These are phyloP conservation scores for Hydropotes inermis DNA, from an alignment of 2,113 vertebrate genomes.

Conservation along the genomic window DNA sequence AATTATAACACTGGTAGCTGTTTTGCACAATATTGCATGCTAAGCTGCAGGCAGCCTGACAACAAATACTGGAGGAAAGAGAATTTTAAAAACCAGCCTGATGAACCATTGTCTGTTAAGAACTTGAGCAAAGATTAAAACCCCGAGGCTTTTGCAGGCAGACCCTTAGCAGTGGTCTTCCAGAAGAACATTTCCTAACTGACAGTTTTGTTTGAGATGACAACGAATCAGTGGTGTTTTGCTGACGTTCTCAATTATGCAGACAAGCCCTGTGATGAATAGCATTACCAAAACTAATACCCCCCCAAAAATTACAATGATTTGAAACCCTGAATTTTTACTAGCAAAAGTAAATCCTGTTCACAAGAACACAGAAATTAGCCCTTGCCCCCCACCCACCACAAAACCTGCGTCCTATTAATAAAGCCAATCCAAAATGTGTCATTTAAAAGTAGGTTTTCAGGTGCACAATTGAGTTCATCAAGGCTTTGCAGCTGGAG, in stretches of 20 bases:
- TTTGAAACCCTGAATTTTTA: slow-evolving; percentile 3
- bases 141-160: not conserved
- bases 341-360: not conserved
- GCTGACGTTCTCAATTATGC: not conserved
- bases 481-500: slow-evolving; percentile 81
- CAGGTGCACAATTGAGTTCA: accelerated
- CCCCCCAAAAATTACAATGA: not conserved
- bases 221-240: not conserved
- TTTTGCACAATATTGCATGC: not conserved
- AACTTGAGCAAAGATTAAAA: not conserved
- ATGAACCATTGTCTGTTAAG: not conserved
- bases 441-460: not conserved
- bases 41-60: slow-evolving; percentile 15
- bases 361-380: not conserved
- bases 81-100: not conserved
- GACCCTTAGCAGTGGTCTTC: not conserved
- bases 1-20: not conserved
- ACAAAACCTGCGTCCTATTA: not conserved
- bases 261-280: not conserved
- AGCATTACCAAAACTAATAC: not conserved
- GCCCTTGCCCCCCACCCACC: accelerated
- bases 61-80: not conserved
- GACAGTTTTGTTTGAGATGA: not conserved
- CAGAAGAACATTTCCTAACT: not conserved
- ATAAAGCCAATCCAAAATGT: not conserved